These are phyloP conservation scores for Acromyrmex echinatior DNA, from an alignment of 1,140 invertebrate species.

Conservation along the genomic window DNA sequence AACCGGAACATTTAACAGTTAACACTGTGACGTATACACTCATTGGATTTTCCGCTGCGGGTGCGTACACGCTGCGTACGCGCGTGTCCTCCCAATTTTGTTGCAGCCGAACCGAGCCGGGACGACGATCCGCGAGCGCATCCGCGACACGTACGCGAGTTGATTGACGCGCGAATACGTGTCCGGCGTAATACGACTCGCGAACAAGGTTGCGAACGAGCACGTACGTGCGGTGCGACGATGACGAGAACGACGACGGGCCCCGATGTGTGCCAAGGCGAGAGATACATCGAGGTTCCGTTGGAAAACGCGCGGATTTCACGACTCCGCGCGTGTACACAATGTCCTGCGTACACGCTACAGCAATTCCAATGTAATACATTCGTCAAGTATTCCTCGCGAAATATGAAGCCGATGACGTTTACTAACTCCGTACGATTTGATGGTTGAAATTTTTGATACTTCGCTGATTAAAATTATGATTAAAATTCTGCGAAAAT, in stretches of 20 bases:
- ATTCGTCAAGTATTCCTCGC: neutral
- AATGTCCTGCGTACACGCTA: neutral
- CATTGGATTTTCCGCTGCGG: constrained; percentile 9
- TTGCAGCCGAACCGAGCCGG: constrained; percentile 12
- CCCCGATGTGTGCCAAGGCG: constrained; percentile 74
- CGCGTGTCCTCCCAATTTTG: constrained; percentile 39
- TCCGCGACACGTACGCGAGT: constrained; percentile 56
- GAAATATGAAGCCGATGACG: neutral
- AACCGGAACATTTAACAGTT: constrained; percentile 34
- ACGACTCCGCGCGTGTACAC: constrained; percentile 17
- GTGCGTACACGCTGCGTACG: neutral
- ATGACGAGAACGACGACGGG: constrained; percentile 33
- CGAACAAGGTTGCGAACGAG: constrained; percentile 57
- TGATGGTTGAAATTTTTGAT: constrained; percentile 6
- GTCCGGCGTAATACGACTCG: constrained; percentile 45
- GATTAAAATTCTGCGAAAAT: neutral
- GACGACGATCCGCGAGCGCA: constrained; percentile 22
- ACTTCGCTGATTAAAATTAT: neutral
- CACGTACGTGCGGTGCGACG: constrained; percentile 47
- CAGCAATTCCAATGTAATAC: neutral
- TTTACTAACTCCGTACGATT: neutral
- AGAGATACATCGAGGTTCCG: constrained; percentile 47
- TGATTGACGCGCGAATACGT: constrained; percentile 60
- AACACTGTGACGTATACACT: constrained; percentile 2
- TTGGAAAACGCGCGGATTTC: constrained; percentile 53